A percentile compares a stretch with the other conserved stretches of the same genome.
These are phyloP conservation scores for Dreissena polymorpha DNA, from an alignment of 1,140 invertebrate genomes.

Conservation along the genomic window DNA sequence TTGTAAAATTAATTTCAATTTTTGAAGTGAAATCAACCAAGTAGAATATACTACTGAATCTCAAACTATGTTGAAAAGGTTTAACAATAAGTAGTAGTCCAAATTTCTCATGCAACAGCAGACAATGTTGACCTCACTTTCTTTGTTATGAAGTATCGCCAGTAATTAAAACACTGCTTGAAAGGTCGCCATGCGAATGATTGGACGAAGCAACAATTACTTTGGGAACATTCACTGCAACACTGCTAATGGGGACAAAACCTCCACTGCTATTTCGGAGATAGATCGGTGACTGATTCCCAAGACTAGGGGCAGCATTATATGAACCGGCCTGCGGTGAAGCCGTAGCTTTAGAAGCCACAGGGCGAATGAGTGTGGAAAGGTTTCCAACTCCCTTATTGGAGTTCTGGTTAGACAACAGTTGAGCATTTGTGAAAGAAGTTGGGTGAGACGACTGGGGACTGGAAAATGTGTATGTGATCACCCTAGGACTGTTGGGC, in stretches of 20 bases:
- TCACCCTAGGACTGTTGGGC: conserved; percentile 55
- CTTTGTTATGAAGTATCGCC: conserved; percentile 15
- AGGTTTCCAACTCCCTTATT: not conserved
- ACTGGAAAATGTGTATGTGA: conserved; percentile 52
- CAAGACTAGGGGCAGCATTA: conserved; percentile 27
- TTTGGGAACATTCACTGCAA: conserved; percentile 9
- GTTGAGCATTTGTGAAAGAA: conserved; percentile 43
- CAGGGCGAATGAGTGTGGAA: conserved; percentile 26
- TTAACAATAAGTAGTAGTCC: not conserved
- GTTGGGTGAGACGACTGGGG: conserved; percentile 23
- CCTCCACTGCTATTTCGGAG: conserved; percentile 24
- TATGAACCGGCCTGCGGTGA: conserved; percentile 28
- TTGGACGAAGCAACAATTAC: conserved; percentile 16
- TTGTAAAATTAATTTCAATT: not conserved
- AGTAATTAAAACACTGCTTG: conserved; percentile 24
- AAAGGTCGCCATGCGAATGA: not conserved
- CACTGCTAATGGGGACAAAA: conserved; percentile 40
- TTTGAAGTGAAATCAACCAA: not conserved
- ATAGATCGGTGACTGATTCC: not conserved
- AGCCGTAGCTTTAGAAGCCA: conserved; percentile 33
- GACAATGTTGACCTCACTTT: not conserved
- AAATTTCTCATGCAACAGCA: not conserved
- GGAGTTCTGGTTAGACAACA: conserved; percentile 24
- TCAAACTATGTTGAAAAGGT: not conserved
- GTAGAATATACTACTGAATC: conserved; percentile 6